These are phyloP conservation scores for Syngnathus scovelli DNA, from an alignment of 2,113 vertebrate genomes.

Conservation along the genomic window DNA sequence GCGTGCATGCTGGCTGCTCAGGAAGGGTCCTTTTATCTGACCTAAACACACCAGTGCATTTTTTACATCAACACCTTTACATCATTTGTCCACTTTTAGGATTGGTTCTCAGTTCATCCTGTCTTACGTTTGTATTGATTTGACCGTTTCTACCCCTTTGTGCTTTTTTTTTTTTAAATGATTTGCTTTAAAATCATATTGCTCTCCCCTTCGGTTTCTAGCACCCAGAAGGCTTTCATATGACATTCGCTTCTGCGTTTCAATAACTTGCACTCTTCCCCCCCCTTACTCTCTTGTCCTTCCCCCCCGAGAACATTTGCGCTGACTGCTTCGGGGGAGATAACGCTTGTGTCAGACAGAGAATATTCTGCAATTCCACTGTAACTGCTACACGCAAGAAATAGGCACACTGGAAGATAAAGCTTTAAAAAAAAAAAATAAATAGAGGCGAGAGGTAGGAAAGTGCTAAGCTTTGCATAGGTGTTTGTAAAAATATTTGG, in stretches of 20 bases:
- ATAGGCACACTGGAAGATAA: constrained; percentile 30
- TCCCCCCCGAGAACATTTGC: constrained; percentile 24
- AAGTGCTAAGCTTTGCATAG: not conserved
- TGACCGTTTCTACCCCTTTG: constrained; percentile 1
- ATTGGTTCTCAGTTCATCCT: no score
- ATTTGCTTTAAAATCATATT: constrained; percentile 5
- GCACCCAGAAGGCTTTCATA: not conserved
- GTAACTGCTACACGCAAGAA: constrained; percentile 36
- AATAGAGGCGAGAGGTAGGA: not conserved
- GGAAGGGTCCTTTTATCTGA: not conserved
- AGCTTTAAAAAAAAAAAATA: constrained; percentile 6
- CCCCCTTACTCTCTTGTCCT: constrained; percentile 12
- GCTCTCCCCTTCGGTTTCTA: not conserved
- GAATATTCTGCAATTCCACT: constrained; percentile 54
- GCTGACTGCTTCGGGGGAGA: constrained; percentile 42
- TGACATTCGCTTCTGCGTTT: constrained; percentile 11
- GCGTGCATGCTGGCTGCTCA: not conserved
- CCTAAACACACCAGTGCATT: not conserved
- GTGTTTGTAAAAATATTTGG: not conserved
- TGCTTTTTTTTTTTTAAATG: not conserved
- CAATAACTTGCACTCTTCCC: constrained; percentile 14
- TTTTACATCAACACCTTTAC: not conserved
- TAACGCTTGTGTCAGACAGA: constrained; percentile 48
- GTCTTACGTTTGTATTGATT: not conserved
- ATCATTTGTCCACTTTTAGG: not conserved